Conservation (phyloP, 53 echinoderm and acorn worm genomes). For the Zoroaster sp. region DNA sequence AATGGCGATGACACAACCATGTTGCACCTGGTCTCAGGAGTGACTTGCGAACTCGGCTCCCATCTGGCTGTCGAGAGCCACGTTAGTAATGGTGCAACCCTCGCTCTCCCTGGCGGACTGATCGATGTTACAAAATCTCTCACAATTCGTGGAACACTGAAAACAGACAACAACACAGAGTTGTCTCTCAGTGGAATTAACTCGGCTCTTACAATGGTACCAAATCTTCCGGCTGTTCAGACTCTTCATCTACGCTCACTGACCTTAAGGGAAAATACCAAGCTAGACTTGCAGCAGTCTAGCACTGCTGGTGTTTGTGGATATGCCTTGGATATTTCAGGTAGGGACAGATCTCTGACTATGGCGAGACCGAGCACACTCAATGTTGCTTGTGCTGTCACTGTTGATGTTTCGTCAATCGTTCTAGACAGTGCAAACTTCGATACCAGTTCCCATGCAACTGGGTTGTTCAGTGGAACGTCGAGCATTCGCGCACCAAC, state of each 20-base stretch:
- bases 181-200: conserved; percentile 46
- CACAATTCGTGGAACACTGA: conserved; percentile 46
- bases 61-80: conserved; percentile 41
- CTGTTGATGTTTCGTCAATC: conserved; percentile 39
- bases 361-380: conserved; percentile 64
- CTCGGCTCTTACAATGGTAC: conserved; percentile 23
- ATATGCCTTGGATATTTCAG: conserved; percentile 61
- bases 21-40: conserved; percentile 52
- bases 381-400: conserved; percentile 58
- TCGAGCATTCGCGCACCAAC: conserved; percentile 41
- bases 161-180: not conserved
- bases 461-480: conserved; percentile 34
- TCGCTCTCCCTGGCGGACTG: conserved; percentile 2
- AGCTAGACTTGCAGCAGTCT: conserved; percentile 46
- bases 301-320: conserved; percentile 61
- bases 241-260: conserved; percentile 36
- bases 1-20: conserved; percentile 41
- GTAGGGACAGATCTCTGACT: conserved; percentile 2
- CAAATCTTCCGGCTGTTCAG: conserved; percentile 1
- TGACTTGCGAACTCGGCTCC: not conserved
- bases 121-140: conserved; percentile 48
- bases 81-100: conserved; percentile 28
- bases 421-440: conserved; percentile 57
- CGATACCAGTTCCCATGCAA: conserved; percentile 37
- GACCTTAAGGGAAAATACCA: conserved; percentile 43